Base-by-base conservation (phyloP, 2,888 invertebrate species). In the Heliconius aoede region DNA sequence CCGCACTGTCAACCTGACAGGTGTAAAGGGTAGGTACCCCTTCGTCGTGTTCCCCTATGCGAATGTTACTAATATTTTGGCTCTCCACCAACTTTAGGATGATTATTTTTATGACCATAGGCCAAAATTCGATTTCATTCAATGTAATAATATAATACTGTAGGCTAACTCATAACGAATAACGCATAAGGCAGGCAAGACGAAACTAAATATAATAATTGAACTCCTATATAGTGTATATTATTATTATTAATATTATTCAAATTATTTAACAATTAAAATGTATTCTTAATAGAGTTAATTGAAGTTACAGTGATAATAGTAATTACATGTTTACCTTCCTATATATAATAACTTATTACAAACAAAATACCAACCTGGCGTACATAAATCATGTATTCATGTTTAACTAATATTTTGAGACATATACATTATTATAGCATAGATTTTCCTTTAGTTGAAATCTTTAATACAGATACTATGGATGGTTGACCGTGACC, bases 311-410 rank as follows among this genome's bases (percentile, higher is more conserved):
- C 13, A 64, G 13, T 32, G 11, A 36, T 32, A 58, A 72, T 24
- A 58, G 51, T 51, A 15, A 51, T 69, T 21, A 60, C 60, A 60
- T 60, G 58, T 60, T 72, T 58, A 24, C 18, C 60, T 72, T 72
- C 72, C 72, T 72, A 72, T 60, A 18, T 40, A 55, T 32, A 11
- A 71, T 71, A 71, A 58, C 7, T 71, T 30, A 72, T 72, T 72
- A 60, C 18, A 32, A 36, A 58, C 24, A 64, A 32, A 58, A 13
- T 32, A 40, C 28, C 28, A 46, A 18, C 46, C 30, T 13, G 21
- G 21, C 28, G 21, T 30, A 32, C 15, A 40, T 64, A 64, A 40
- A 67, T 55, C 11, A n/a, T 55, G 55, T 55, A 51, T 69, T 69
- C n/a, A 51, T n/a, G n/a, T 55, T n/a, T 28, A 28, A 26, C 28